Evolutionary conservation across 2,888 invertebrate genomes (phyloP).

Genomic region (Sepiola atlantica): DNA sequence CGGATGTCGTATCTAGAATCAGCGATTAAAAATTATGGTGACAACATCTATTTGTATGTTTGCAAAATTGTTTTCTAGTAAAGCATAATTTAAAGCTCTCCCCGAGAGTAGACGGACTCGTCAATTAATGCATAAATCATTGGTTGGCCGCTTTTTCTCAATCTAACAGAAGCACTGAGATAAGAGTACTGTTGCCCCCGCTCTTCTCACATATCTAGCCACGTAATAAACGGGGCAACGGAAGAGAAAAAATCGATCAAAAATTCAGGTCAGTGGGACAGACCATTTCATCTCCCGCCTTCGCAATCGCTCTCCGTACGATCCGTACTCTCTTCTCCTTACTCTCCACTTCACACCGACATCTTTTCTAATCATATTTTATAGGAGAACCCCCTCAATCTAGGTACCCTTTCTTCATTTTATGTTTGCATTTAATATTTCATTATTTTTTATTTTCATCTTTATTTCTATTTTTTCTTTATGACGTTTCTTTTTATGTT

Average conservation of each 20-base stretch:
- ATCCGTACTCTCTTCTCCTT: neutral
- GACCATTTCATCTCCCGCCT: neutral
- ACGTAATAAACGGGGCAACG: neutral
- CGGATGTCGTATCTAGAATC: too few species aligned
- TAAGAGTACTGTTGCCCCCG: neutral
- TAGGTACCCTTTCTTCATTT: neutral
- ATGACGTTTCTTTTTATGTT: too few species aligned
- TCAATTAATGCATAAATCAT: too few species aligned
- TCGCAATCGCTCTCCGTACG: neutral
- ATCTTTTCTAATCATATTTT: neutral
- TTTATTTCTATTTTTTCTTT: neutral
- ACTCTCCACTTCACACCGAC: too few species aligned
- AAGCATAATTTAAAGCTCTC: too few species aligned
- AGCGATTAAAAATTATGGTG: too few species aligned
- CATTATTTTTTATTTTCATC: neutral
- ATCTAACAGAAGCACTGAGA: neutral
- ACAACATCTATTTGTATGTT: too few species aligned
- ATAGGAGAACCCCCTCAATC: neutral
- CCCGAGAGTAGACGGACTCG: too few species aligned
- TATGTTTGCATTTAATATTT: neutral
- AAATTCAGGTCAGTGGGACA: slow-evolving; percentile 2
- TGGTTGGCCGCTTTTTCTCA: neutral
- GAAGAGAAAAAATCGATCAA: neutral
- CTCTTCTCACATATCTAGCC: neutral
- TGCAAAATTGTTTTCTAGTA: too few species aligned